Evolutionary conservation across 1,140 invertebrate species (phyloP), one percentile per base, ranked within the genome.

Genomic region (Calephelis nemesis): DNA sequence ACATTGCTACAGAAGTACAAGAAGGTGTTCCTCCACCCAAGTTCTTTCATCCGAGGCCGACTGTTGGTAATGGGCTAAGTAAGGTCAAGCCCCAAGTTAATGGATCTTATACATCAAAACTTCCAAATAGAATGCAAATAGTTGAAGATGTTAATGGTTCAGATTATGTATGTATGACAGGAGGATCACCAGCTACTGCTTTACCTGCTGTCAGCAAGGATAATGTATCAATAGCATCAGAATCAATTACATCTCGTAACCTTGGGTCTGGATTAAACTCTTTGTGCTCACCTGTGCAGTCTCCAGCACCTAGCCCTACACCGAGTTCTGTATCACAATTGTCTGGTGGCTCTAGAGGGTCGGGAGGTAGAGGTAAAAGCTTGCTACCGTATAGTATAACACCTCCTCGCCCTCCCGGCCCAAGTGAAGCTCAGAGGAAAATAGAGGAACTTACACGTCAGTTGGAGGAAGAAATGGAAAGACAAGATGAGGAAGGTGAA

Each of bases 401-500:
- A 47, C 97, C 96, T 54, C 95, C 97, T 68, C 94, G 96, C 71
- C 96, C 96, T 65, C 89, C 96, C 90, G 97, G 96, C 2, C 96
- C 96, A 11, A 97, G 96, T 62, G 97, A 98, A 90, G 97, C 97
- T 47, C 97, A 98, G 88, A 94, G 95, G 66, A 98, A 98, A 92
- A 96, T 98, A 78, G 97, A 98, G 87, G 97, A 97, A 81, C 92
- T 98, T 58, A 98, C 97, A 4, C 93, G 96, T 60, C 96, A 98
- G 83, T 93, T 98, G 69, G 97, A 98, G 89, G 97, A 98, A 84
- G 97, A 98, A 93, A 97, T 99, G 95, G 98, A 99, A 83, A 96
- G 97, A 78, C 96, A 97, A 75, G 96, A 97, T 90, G 97, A 97
- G 80, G 96, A 98, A 87, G 98, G 97, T 73, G 98, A 98, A 93